Percentiles rank a stretch among this genome's conserved stretches.
Evolutionary conservation across 2,113 vertebrate genomes (phyloP).

Genomic region (Urocolius indicus): DNA sequence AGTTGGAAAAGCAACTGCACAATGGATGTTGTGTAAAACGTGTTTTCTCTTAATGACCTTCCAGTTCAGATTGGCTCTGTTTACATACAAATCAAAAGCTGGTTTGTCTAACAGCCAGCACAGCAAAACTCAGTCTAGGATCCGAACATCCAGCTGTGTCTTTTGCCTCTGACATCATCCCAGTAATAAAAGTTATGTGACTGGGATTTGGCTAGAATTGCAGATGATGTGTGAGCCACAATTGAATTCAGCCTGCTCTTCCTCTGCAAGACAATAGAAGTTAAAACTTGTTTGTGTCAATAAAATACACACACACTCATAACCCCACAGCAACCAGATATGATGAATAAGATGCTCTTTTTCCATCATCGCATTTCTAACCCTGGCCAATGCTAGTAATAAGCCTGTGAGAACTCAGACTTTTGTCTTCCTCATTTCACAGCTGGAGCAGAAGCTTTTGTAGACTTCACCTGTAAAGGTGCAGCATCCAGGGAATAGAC

Average conservation of each 20-base stretch:
- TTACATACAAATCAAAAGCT: slow-evolving; percentile 65
- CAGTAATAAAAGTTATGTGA: slow-evolving; percentile 56
- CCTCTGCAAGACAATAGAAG: slow-evolving; percentile 52
- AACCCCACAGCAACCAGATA: neutral
- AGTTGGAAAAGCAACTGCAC: slow-evolving; percentile 39
- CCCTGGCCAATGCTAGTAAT: neutral
- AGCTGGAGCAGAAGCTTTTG: neutral
- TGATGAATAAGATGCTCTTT: slow-evolving; percentile 37
- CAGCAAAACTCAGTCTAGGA: slow-evolving; percentile 54
- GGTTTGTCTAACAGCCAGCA: slow-evolving; percentile 62
- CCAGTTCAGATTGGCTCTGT: slow-evolving; percentile 66
- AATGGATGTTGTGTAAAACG: slow-evolving; percentile 56
- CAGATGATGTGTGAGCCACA: slow-evolving; percentile 48
- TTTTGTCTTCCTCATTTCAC: neutral
- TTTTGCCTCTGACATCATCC: slow-evolving; percentile 68
- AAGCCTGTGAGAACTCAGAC: slow-evolving; percentile 20
- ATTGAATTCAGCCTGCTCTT: slow-evolving; percentile 51
- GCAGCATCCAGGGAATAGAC: neutral
- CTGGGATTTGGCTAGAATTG: slow-evolving; percentile 54
- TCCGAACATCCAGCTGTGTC: slow-evolving; percentile 61
- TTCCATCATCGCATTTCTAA: slow-evolving; percentile 41
- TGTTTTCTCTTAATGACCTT: slow-evolving; percentile 65
- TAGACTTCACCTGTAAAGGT: neutral
- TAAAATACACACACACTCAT: slow-evolving; percentile 44
- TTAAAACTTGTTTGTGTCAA: slow-evolving; percentile 53